phyloP scores from a whole-genome alignment of 2,113 vertebrate species.

The Patagioenas fasciata region DNA sequence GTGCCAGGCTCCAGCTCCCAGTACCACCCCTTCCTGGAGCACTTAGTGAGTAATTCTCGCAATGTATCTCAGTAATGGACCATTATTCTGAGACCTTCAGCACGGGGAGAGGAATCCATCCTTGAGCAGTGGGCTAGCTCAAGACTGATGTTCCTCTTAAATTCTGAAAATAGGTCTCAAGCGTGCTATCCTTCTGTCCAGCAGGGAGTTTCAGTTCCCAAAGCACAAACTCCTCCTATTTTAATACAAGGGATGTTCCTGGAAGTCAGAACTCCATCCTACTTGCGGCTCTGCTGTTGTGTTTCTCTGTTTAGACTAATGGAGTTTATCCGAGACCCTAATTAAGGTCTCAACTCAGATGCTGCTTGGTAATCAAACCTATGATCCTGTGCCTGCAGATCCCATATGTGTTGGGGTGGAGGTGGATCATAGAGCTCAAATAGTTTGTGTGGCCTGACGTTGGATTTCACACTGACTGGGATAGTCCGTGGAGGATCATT shows the following conservation, averaged over 20 bases:
- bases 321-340: background rate
- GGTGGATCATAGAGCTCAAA: background rate
- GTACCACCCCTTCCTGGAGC: background rate
- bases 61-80: background rate
- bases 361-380: background rate
- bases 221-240: background rate
- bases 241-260: background rate
- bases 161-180: background rate
- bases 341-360: rapidly evolving
- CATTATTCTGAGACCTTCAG: conserved; percentile 37
- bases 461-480: background rate
- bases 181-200: background rate
- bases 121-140: background rate
- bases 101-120: background rate
- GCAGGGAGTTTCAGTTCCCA: background rate
- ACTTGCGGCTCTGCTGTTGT: background rate
- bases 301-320: background rate
- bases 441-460: background rate
- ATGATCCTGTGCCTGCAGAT: background rate
- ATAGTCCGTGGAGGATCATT: background rate
- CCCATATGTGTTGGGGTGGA: rapidly evolving
- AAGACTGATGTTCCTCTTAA: background rate
- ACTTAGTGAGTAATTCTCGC: background rate
- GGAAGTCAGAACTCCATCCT: background rate
- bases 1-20: background rate